Evolutionary conservation across 1,140 invertebrate genomes (phyloP).

Genomic region (Homalodisca vitripennis): DNA sequence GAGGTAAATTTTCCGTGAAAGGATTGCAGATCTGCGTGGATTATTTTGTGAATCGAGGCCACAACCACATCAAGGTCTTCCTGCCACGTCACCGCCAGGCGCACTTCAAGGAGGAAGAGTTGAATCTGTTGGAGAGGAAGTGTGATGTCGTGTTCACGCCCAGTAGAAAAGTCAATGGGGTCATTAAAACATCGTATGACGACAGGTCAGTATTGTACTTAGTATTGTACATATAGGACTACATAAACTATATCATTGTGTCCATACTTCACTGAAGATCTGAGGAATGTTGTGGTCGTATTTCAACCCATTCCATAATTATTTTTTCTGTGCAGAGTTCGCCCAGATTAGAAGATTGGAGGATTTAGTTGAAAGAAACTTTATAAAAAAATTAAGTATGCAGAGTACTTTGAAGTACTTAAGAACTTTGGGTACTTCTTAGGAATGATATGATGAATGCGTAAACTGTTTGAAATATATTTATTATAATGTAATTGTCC

Average conservation of each 20-base stretch:
- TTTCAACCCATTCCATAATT: too few species aligned
- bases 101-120: slow-evolving; percentile 57
- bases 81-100: slow-evolving; percentile 63
- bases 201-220: slow-evolving; percentile 55
- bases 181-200: slow-evolving; percentile 80
- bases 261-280: too few species aligned
- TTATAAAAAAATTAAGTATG: too few species aligned
- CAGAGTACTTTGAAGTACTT: too few species aligned
- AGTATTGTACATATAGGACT: neutral
- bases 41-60: slow-evolving; percentile 75
- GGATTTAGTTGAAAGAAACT: too few species aligned
- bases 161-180: slow-evolving; percentile 70
- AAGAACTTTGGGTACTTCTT: too few species aligned
- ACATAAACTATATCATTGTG: neutral
- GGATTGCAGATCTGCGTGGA: slow-evolving; percentile 84
- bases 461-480: too few species aligned
- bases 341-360: too few species aligned
- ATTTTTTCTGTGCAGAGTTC: too few species aligned
- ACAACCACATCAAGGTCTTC: slow-evolving; percentile 80
- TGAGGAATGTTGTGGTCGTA: too few species aligned
- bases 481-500: too few species aligned
- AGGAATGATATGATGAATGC: too few species aligned
- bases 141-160: slow-evolving; percentile 83
- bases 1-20: slow-evolving; percentile 74
- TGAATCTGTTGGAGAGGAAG: slow-evolving; percentile 69